Percentiles rank a stretch among this genome's conserved stretches.
These are phyloP conservation scores for Euura saliciscinereae DNA, from an alignment of 1,140 invertebrate species.

Conservation along the genomic window DNA sequence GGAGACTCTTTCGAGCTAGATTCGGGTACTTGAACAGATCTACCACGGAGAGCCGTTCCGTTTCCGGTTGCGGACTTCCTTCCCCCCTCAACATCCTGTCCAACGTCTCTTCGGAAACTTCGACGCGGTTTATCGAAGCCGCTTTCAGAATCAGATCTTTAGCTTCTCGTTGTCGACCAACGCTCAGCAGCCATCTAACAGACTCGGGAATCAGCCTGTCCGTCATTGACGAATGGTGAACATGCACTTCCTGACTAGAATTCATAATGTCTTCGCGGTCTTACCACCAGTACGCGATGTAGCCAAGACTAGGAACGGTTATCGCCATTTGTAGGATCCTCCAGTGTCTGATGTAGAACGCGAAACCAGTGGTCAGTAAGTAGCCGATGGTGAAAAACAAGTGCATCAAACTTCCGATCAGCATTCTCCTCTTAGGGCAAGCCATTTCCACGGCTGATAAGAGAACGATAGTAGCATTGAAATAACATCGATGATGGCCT, in stretches of 20 bases:
- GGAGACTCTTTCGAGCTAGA: constrained; percentile 71
- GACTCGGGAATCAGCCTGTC: constrained; percentile 81
- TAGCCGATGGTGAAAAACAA: constrained; percentile 81
- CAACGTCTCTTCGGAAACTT: constrained; percentile 63
- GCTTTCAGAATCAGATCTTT: constrained; percentile 71
- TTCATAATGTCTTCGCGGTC: constrained; percentile 20
- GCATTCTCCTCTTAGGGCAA: constrained; percentile 67
- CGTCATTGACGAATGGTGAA: neutral
- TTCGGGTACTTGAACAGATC: constrained; percentile 76
- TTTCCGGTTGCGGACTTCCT: constrained; percentile 43
- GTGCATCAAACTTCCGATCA: constrained; percentile 71
- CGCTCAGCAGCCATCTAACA: constrained; percentile 78
- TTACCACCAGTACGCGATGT: constrained; percentile 82
- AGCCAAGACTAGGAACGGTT: constrained; percentile 71
- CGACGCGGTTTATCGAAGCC: constrained; percentile 70
- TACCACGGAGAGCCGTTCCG: constrained; percentile 63
- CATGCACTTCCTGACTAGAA: neutral
- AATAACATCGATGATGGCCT: too few species aligned
- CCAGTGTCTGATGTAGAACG: constrained; percentile 78
- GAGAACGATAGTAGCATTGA: constrained; percentile 19
- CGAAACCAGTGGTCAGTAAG: constrained; percentile 73
- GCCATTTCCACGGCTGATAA: constrained; percentile 76
- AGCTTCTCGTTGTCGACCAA: constrained; percentile 75
- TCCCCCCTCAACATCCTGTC: constrained; percentile 60
- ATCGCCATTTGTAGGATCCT: constrained; percentile 74